Base-by-base conservation (phyloP, 2,888 invertebrate genomes). In the Ennomos quercinarius region DNA sequence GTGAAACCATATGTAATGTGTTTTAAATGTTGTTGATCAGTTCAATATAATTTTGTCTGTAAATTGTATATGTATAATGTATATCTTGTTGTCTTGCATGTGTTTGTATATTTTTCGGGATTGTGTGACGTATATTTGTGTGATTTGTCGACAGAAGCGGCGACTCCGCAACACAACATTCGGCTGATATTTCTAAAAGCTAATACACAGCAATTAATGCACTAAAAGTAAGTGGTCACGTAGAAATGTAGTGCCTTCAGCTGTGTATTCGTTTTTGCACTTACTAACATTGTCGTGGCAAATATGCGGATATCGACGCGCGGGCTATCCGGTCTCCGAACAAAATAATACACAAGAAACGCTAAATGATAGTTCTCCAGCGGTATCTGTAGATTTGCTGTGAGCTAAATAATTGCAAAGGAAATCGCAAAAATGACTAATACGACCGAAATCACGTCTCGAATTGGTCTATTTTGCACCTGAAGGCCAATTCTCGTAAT, bases 101-200 rank as follows among this genome's bases (percentile, higher is more conserved):
- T 75, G 73, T 73, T 72, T 71, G 67, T 73, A 66, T 61, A 57
- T 63, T 66, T 39, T 43, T 9, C 59, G 59, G 51, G 61, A 71
- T 64, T 71, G 64, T 70, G 68, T 79, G 66, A n/a, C 77, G 74
- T 79, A 78, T 73, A 73, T 73, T 64, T 80, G 75, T 82, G 74
- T 80, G 72, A 77, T 79, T 85, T 85, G 83, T 85, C 80, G 66
- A 72, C 85, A 85, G 85, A 84, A 71, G 79, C 74, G 73, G 82
- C 74, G 78, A 73, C 71, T 68, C 72, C 75, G 69, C 75, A 36
- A 35, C 53, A 12, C 51, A 5, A 35, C 60, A 72, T 74, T 78
- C 74, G 76, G 82, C 81, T 73, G 80, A 78, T 72, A 76, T 77
- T 42, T 36, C 68, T 77, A 76, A 76, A 76, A 76, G 67, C 72